These are phyloP conservation scores for Vireo altiloquus DNA, from an alignment of 2,113 vertebrate species.

Conservation along the genomic window DNA sequence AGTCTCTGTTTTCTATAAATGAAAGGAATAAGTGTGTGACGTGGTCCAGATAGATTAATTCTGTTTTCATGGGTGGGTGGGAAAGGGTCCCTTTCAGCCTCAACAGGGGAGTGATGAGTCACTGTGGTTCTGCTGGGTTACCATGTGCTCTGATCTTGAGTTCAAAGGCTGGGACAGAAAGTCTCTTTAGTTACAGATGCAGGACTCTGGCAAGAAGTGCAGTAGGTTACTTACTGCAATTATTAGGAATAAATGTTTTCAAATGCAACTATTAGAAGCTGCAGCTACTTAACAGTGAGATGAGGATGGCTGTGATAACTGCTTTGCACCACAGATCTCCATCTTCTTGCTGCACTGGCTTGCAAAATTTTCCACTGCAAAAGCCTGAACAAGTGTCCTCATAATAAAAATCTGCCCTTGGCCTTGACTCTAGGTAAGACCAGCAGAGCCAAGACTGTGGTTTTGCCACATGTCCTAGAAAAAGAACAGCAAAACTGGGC, in stretches of 20 bases:
- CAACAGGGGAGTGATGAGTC: neutral
- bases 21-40: neutral
- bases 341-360: neutral
- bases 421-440: neutral
- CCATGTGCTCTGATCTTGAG: neutral
- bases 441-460: neutral
- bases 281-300: neutral
- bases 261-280: neutral
- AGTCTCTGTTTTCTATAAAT: neutral
- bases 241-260: neutral
- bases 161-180: neutral
- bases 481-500: neutral
- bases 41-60: neutral
- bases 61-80: neutral
- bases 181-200: neutral
- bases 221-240: neutral
- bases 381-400: neutral
- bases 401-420: neutral
- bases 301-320: neutral
- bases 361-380: neutral
- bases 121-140: neutral
- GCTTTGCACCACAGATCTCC: neutral
- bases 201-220: neutral
- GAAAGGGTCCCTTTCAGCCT: neutral
- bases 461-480: neutral